Evolutionary conservation across 2,888 invertebrate species (phyloP), one percentile per base, ranked within the genome.

Genomic region (Parascotia fuliginaria): DNA sequence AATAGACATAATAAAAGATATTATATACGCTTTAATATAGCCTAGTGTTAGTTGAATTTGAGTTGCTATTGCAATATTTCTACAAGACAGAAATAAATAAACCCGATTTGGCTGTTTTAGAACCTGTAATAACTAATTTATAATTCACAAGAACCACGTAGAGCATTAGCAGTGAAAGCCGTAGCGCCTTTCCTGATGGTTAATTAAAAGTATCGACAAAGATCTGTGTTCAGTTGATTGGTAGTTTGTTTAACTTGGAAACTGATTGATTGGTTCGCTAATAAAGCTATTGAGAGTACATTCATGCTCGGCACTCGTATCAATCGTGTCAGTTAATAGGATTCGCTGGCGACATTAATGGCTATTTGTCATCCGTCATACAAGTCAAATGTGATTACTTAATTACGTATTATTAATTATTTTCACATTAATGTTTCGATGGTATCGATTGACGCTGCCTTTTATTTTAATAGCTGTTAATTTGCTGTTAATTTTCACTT

Each of bases 281-380:
- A 84, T 85, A 85, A 85, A 79, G 74, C 73, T 75, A 82, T 81
- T 79, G 79, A 73, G 73, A 65, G 70, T 68, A 68, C 67, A 75
- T 77, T 73, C 67, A 66, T 57, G 59, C 57, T 62, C 62, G 62
- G 49, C 61, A 66, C 70, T 75, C 74, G 70, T 49, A 58, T 66
- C 70, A 65, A 72, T 60, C 62, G 57, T 61, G 69, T 49, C 70
- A 71, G 75, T 76, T 82, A 83, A 87, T 85, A 77, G 75, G 79
- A 77, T 79, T 72, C 72, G 73, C 55, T 61, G 65, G 67, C 67
- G 75, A 80, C 85, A 77, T 83, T 84, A 87, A 89, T 82, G 79
- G 83, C 83, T 83, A 85, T 89, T 87, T 88, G 87, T 87, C 89
- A 85, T 72, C 76, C 75, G 77, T 83, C 84, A 81, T 78, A 75